Base-by-base conservation (phyloP, 2,888 invertebrate species). In the Lasioglossum leucozonium region DNA sequence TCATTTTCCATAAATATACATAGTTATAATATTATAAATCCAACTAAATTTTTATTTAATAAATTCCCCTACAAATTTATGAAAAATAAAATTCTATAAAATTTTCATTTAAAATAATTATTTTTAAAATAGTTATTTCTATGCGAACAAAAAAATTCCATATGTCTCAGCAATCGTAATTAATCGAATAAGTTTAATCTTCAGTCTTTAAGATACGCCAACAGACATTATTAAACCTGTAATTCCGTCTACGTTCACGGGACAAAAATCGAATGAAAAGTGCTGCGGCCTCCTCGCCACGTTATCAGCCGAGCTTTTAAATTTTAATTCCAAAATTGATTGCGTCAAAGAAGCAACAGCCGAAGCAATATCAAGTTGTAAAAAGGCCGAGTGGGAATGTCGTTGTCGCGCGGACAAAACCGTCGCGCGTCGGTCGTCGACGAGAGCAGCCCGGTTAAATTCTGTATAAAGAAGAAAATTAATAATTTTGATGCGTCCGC, bases 391-490 rank as follows among this genome's bases (percentile, higher is more conserved):
- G 55, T 11, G 55, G 55, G n/a, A 11, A n/a, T 11, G 11, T 55
- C n/a, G 55, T n/a, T 55, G 55, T n/a, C 30, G 62, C 8, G 62
- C 2, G 62, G 30, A 37, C 67, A 67, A 34, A 67, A 71, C 26
- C 55, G 55, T n/a, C 26, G 37, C 26, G 37, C n/a, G 10, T 55
- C 42, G 37, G 40, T 65, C 30, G 30, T 16, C 62, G 26, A 62
- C 55, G 16, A 6, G 16, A 30, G 30, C 62, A 22, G 34, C 22
- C 18, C 58, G 71, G 42, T 40, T 69, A 34, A 51, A 58, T 58
- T 58, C 58, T 51, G 40, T 58, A 78, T 55, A 72, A 40, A 58
- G 71, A 58, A 78, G 67, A 72, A 55, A 77, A 69, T 72, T 72
- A 72, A 51, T 78, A 71, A 75, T 71, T 75, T 75, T 71, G 58